Base-by-base conservation (phyloP, 1,140 invertebrate species). In the Drosophila rufa region DNA sequence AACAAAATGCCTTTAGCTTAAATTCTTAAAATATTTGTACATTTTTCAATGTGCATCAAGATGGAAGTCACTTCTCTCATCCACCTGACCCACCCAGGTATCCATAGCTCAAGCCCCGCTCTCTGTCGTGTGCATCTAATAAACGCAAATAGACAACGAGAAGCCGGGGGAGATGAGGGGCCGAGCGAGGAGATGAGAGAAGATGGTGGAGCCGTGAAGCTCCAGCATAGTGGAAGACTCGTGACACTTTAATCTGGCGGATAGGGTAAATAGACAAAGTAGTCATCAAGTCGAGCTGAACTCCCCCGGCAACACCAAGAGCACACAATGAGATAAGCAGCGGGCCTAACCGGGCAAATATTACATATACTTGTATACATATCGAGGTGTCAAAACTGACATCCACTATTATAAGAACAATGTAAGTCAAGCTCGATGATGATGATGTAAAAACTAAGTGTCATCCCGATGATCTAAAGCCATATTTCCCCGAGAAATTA, bases 171-270 rank as follows among this genome's bases (percentile, higher is more conserved):
- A 51, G 48, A 40, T 46, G 62, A 9, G 42, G 22, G 22, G 22
- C 22, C 22, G 22, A 25, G 22, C 3, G 22, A 25, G 19, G 59
- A 51, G 48, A 40, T n/a, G 33, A 40, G 22, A 65, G 33, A 12
- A 19, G 36, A 36, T 25, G 40, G 19, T 5, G 22, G 33, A 25
- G 14, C 17, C n/a, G 6, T 40, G 50, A 51, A 55, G 36, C 36
- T 14, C 3, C 36, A 38, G 51, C 51, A 53, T 46, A 43, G 57
- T 57, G 69, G 50, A 60, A 71, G 43, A 79, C 79, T 86, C 82
- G 82, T 85, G 82, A 85, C 75, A 85, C 68, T 85, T 79, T 85
- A 85, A 85, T 85, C 82, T 84, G 66, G 27, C 66, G 77, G 67
- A 77, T 77, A 65, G 75, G 76, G 81, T 80, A 84, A 83, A 80